These are phyloP conservation scores for Polypterus bichir DNA, from an alignment of 2,113 vertebrate species.

Conservation along the genomic window DNA sequence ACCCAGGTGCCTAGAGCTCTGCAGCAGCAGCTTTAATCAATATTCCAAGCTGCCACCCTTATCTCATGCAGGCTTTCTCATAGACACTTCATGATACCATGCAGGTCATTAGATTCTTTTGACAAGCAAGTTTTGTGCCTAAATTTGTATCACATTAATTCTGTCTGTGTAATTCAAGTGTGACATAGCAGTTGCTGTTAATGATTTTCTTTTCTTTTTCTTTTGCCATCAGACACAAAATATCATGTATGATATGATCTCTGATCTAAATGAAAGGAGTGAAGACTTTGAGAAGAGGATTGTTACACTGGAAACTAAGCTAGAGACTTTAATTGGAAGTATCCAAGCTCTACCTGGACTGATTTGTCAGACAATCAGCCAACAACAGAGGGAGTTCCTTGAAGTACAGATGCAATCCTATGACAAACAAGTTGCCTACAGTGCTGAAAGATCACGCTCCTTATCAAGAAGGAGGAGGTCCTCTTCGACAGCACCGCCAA, in stretches of 20 bases:
- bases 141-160: too few relatives aligned
- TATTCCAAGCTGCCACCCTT: too few relatives aligned
- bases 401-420: constrained; percentile 88
- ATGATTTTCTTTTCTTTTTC: constrained; percentile 6
- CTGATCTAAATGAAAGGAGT: constrained; percentile 90
- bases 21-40: too few relatives aligned
- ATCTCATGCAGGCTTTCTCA: too few relatives aligned
- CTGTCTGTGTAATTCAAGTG: too few relatives aligned
- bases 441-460: constrained; percentile 76
- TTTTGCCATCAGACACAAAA: constrained; percentile 80
- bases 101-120: too few relatives aligned
- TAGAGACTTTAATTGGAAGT: constrained; percentile 88
- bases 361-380: constrained; percentile 88
- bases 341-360: constrained; percentile 89
- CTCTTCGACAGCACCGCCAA: constrained; percentile 88
- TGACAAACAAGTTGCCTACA: constrained; percentile 64
- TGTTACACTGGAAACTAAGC: constrained; percentile 81
- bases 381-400: constrained; percentile 87
- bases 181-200: too few relatives aligned
- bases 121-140: too few relatives aligned
- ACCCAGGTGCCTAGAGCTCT: too few relatives aligned
- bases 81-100: too few relatives aligned
- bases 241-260: constrained; percentile 98
- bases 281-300: constrained; percentile 98
- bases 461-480: constrained; percentile 79